A percentile compares a stretch with the other conserved stretches of the same genome.
Evolutionary conservation across 2,888 invertebrate genomes (phyloP).

Genomic region (Trissolcus japonicus): DNA sequence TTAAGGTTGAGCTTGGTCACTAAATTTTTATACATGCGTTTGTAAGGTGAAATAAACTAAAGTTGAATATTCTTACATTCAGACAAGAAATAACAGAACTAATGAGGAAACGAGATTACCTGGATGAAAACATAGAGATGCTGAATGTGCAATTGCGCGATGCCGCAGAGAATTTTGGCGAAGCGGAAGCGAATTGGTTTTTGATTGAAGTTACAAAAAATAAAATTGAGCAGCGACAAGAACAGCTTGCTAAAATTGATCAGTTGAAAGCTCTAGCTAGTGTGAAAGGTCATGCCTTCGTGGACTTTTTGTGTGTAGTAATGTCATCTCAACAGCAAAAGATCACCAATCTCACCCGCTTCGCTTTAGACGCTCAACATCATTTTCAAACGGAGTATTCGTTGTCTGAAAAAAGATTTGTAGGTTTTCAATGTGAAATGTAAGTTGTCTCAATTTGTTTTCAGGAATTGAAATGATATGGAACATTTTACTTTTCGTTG

Average conservation of each 20-base stretch:
- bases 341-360: constrained; percentile 66
- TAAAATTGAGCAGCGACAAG: constrained; percentile 61
- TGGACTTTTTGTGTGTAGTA: constrained; percentile 69
- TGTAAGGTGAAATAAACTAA: background rate
- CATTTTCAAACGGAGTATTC: constrained; percentile 69
- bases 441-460: background rate
- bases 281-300: constrained; percentile 68
- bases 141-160: constrained; percentile 64
- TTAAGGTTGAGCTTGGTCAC: constrained; percentile 56
- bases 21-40: background rate
- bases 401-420: constrained; percentile 66
- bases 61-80: constrained; percentile 6
- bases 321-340: constrained; percentile 68
- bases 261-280: constrained; percentile 63
- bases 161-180: constrained; percentile 62
- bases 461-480: background rate
- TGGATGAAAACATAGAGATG: constrained; percentile 66
- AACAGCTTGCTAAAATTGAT: constrained; percentile 63
- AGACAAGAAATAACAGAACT: constrained; percentile 67
- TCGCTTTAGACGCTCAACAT: constrained; percentile 67
- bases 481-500: constrained; percentile 11
- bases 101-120: constrained; percentile 63
- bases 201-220: constrained; percentile 64
- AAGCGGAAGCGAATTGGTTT: constrained; percentile 64
- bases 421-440: constrained; percentile 59